Evolutionary conservation across 2,888 invertebrate species (phyloP), one percentile per base, ranked within the genome.

Genomic region (Drosophila leonis): DNA sequence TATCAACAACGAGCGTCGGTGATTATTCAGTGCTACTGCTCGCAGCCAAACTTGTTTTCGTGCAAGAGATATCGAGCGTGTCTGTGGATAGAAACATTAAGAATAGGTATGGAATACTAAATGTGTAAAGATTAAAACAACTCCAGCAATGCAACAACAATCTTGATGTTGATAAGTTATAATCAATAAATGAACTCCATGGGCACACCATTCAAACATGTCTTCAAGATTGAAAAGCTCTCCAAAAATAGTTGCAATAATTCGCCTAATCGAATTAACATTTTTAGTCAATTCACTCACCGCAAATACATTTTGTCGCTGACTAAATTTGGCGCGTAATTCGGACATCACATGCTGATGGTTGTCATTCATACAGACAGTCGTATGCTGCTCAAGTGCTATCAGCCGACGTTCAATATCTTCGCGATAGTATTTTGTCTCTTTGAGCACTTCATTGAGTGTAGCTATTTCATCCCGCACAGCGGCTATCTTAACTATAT

Each of bases 21-120:
- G 94, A 65, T 92, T 87, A 0, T 95, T 95, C 76, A 95, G 94
- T 7, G 95, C 94, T 1, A 94, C 94, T 0, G 95, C 94, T 41
- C 94, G 93, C 27, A 95, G 94, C 95, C 95, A 96, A 12, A 95
- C 94, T 93, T 95, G 95, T 78, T 95, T 95, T 41, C 95, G 93
- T 0, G 95, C 94, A 83, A 95, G 94, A 68, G 95, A 95, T 13
- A 94, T 94, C 4, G 95, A 93, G 83, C 93, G 92, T 75, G 92
- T 92, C 93, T 93, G 39, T 15, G 2, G 27, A 35, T 8, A 29
- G 12, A 15, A 15, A 18, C 10, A 29, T 8, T 27, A 18, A 27
- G 18, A 8, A n/a, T 48, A n/a, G 0, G 0, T 1, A 27, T 29
- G 1, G 2, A n/a, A n/a, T 13, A 13, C 7, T 12, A 20, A 4